Evolutionary conservation across 2,797 vertebrate genomes (phyloP), one percentile per base, ranked within the genome.

Genomic region (Falco naumanni): DNA sequence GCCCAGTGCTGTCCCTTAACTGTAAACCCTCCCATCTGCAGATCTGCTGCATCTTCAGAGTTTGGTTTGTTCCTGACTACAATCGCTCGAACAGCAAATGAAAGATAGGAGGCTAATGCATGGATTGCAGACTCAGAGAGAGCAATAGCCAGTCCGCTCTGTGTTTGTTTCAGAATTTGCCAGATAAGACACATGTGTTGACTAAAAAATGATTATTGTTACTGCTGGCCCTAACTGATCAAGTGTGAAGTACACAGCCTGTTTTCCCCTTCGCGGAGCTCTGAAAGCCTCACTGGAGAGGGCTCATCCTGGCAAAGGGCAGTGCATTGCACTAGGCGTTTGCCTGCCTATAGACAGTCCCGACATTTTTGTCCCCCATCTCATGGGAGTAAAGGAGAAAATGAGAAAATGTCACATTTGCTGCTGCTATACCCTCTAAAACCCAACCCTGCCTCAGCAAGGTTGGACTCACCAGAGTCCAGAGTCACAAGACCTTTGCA

Each of bases 1-100:
- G 84, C 75, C 84, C 79, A 92, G 68, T 90, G 95, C 74, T 65
- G 60, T 94, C 92, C 90, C 81, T 93, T 93, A 95, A 97, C 95
- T 72, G 85, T 64, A 97, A 89, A 88, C 60, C 74, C 72, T 96
- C 89, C 87, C 85, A 92, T 87, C 89, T 95, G 95, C 96, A 54
- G 74, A 80, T 95, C 34, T 77, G 68, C 59, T 0, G 3, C 1
- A 0, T 82, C 88, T 82, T 90, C 64, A 56, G 33, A 75, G 53
- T 10, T 68, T 59, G 79, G 22, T 77, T 77, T 87, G 51, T 74
- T 93, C 91, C 83, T 76, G 10, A 29, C 47, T 50, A 18, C 50
- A 63, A 60, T 33, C n/a, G 28, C 29, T 61, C 4, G 4, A 63
- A 39, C 33, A 86, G 63, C n/a, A 86, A 77, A 63, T 8, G 25